Percentiles rank a stretch among this genome's conserved stretches.
Conservation (phyloP, 2,888 invertebrate genomes). For the Drosophila lutescens region DNA sequence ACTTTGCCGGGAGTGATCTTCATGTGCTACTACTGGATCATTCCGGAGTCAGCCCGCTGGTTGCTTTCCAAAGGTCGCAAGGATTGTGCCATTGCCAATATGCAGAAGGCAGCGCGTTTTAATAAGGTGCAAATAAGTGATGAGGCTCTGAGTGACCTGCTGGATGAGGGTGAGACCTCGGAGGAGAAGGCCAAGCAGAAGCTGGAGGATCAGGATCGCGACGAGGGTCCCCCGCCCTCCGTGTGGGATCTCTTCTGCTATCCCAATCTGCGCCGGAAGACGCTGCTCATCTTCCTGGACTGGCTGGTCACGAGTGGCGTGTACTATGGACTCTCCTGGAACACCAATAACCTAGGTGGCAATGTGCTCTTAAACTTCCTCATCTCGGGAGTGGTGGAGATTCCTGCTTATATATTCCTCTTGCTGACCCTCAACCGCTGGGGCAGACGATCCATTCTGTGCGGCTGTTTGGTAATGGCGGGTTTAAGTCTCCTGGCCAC, state of each 20-base stretch:
- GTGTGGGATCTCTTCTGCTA: conserved; percentile 87
- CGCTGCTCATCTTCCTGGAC: conserved; percentile 89
- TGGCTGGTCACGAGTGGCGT: conserved; percentile 92
- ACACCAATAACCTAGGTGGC: conserved; percentile 89
- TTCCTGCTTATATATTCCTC: conserved; percentile 89
- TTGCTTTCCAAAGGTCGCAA: conserved; percentile 87
- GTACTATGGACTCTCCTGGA: conserved; percentile 92
- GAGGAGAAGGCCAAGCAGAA: conserved; percentile 44
- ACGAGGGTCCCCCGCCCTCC: conserved; percentile 78
- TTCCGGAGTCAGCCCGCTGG: conserved; percentile 91
- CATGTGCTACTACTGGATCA: conserved; percentile 90
- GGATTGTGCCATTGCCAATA: conserved; percentile 87
- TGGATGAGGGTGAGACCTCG: conserved; percentile 82
- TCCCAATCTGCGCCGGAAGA: conserved; percentile 88
- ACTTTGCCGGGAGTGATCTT: conserved; percentile 89
- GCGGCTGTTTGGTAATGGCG: conserved; percentile 88
- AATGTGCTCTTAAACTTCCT: conserved; percentile 90
- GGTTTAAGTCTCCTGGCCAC: conserved; percentile 87
- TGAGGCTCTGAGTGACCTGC: conserved; percentile 85
- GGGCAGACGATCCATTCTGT: conserved; percentile 89
- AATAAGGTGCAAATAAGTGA: conserved; percentile 87
- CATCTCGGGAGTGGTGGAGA: conserved; percentile 90
- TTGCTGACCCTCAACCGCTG: conserved; percentile 88
- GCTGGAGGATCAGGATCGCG: conserved; percentile 8
- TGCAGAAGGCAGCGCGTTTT: conserved; percentile 87